Evolutionary conservation across 1,140 invertebrate species (phyloP).

Genomic region (Oreohelix idahoensis): DNA sequence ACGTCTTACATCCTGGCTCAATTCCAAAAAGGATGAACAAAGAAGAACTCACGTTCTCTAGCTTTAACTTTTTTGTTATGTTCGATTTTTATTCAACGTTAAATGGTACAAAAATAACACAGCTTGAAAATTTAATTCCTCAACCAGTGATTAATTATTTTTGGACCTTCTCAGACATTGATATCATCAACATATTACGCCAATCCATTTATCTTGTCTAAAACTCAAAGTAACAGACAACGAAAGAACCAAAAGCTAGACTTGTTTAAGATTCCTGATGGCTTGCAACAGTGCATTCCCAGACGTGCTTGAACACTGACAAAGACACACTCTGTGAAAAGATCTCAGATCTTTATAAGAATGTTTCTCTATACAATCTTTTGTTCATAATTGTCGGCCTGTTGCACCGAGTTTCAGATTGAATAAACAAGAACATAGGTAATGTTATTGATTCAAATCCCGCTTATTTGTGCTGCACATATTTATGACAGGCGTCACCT

Average conservation of each 20-base stretch:
- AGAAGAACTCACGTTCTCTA: no score
- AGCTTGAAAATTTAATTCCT: background rate
- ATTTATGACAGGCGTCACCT: background rate
- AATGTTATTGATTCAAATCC: background rate
- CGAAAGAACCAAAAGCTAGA: background rate
- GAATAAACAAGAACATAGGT: conserved; percentile 4
- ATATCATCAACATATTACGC: background rate
- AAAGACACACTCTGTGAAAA: background rate
- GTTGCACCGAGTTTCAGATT: background rate
- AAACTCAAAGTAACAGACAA: background rate
- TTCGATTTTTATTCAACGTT: no score
- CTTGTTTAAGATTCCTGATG: background rate
- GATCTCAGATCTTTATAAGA: background rate
- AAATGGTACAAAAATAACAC: no score
- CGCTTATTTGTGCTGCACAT: background rate
- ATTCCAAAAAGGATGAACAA: no score
- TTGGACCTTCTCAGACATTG: background rate
- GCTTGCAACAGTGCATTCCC: background rate
- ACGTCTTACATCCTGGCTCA: no score
- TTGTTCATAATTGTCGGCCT: conserved; percentile 6
- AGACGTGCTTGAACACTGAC: background rate
- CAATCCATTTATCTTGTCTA: background rate
- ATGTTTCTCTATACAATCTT: background rate
- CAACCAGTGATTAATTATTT: background rate
- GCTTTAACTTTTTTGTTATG: no score